Base-by-base conservation (phyloP, 2,888 invertebrate genomes). In the Caenorhabditis panamensis region DNA sequence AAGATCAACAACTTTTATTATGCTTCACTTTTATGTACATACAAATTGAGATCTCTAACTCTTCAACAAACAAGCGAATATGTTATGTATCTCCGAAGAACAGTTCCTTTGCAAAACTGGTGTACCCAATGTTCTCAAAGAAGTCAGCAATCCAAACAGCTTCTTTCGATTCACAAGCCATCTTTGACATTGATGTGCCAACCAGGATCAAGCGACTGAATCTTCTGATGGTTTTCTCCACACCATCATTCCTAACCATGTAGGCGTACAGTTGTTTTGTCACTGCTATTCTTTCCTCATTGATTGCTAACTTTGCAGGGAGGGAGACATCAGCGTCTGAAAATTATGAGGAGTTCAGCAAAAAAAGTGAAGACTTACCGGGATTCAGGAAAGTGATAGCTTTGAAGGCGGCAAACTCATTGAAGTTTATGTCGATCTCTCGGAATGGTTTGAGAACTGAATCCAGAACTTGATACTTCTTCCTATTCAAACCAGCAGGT, bases 351-450 rank as follows among this genome's bases (percentile, higher is more conserved):
- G 47, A 18, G n/a, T n/a, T n/a, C n/a, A n/a, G n/a, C n/a, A 49
- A 20, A 49, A 2, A 2, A 20, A 49, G 18, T 4, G 49, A 6
- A 18, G 41, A 24, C 73, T 61, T 36, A 89, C 89, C 89, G 58
- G 90, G 90, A 84, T 90, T 90, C 36, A 90, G 71, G 76, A 90
- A 90, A 79, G 89, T 90, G 44, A 90, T 88, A 3, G 89, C 88
- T 62, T 90, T 90, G 62, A 88, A 88, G 0, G 90, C 89, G 20
- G 89, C 89, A 63, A 90, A 90, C 61, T 90, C 90, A 26, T 85
- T 86, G 28, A 83, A 73, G 63, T 90, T 88, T 16, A 90, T 83
- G 9, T 84, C 56, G 64, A 90, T 82, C 54, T 88, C 79, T n/a
- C 90, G 66, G 71, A 90, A 86, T 20, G 90, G 90, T 8, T 88